These are phyloP conservation scores for Brachionus rotundiformis DNA, from an alignment of 1,140 invertebrate genomes.

Conservation along the genomic window DNA sequence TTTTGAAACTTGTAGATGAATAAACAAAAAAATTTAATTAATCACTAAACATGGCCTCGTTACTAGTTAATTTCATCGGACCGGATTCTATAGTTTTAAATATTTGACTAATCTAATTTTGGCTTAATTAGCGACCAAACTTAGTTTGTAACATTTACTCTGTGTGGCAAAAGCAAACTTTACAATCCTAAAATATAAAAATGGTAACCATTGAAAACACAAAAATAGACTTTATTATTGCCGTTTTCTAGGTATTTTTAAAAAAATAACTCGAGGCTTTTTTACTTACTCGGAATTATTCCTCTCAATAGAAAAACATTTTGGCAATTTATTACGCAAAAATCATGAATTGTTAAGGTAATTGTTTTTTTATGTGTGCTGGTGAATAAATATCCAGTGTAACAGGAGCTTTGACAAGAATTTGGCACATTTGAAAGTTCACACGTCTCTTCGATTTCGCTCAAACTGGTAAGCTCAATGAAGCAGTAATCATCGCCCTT, in stretches of 20 bases:
- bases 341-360: neutral
- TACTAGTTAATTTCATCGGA: slow-evolving; percentile 14
- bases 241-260: neutral
- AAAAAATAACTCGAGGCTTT: neutral
- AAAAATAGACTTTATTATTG: neutral
- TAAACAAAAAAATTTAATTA: slow-evolving; percentile 5
- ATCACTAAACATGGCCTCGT: neutral
- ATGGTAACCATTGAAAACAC: neutral
- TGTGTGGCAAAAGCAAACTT: neutral
- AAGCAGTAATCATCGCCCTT: neutral
- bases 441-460: neutral
- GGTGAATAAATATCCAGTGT: neutral
- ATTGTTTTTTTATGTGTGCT: slow-evolving; percentile 30
- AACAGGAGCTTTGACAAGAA: neutral
- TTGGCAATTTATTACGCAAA: neutral
- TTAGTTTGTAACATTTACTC: neutral
- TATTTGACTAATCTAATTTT: slow-evolving; percentile 21
- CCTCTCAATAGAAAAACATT: slow-evolving; percentile 6
- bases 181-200: neutral
- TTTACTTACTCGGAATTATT: slow-evolving; percentile 17
- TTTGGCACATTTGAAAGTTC: neutral
- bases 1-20: slow-evolving; percentile 9
- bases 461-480: neutral
- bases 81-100: neutral
- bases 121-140: neutral